Evolutionary conservation across 2,113 vertebrate species (phyloP).

Genomic region (Caranx melampygus): DNA sequence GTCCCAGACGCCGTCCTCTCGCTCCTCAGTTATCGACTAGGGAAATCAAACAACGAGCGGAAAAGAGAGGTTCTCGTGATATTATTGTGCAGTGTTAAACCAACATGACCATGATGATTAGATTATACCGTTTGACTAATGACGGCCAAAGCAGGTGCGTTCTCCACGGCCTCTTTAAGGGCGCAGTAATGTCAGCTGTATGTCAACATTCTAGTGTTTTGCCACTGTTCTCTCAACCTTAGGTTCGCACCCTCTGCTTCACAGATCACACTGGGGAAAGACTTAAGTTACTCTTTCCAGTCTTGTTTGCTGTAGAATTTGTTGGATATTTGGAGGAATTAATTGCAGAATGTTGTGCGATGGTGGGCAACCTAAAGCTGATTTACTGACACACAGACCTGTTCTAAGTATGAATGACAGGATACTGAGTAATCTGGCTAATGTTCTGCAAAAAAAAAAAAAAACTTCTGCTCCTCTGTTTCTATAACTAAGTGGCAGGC

Average conservation of each 20-base stretch:
- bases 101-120: slow-evolving; percentile 71
- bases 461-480: not conserved
- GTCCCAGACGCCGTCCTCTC: slow-evolving; percentile 46
- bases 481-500: not conserved
- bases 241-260: not conserved
- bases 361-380: slow-evolving; percentile 10
- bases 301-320: slow-evolving; percentile 5
- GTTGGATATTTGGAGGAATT: slow-evolving; percentile 1
- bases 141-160: slow-evolving; percentile 56
- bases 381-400: not conserved
- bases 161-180: slow-evolving; percentile 43
- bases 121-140: slow-evolving; percentile 65
- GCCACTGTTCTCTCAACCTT: not conserved
- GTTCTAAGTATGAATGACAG: slow-evolving; percentile 18
- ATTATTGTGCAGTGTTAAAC: slow-evolving; percentile 65
- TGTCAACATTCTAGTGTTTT: slow-evolving; percentile 32
- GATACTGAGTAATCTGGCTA: slow-evolving; percentile 16
- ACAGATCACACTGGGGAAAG: slow-evolving; percentile 1
- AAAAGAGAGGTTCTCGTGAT: slow-evolving; percentile 46
- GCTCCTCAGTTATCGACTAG: slow-evolving; percentile 44
- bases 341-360: not conserved
- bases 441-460: not conserved
- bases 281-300: not conserved
- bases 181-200: slow-evolving; percentile 53
- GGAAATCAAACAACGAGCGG: slow-evolving; percentile 63